Evolutionary conservation across 2,113 vertebrate genomes (phyloP).

Genomic region (rabbit (Oryctolagus cuniculus)): mOryCun1.1 NC_091438.1:163112501-163113000

Average conservation of each 20-base stretch:
- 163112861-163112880: fast-evolving
- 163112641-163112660: constrained; percentile 97
- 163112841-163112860: fast-evolving
- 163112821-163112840: fast-evolving
- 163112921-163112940: background rate
- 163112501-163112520: constrained; percentile 84
- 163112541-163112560: constrained; percentile 89
- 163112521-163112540: constrained; percentile 89
- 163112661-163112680: constrained; percentile 87
- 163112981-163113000: too few species aligned
- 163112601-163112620: constrained; percentile 96
- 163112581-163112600: constrained; percentile 95
- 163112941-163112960: background rate
- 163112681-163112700: constrained; percentile 89
- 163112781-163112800: constrained; percentile 35
- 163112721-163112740: constrained; percentile 83
- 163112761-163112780: constrained; percentile 74
- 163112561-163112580: constrained; percentile 93
- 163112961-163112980: too few species aligned
- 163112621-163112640: constrained; percentile 96
- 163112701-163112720: constrained; percentile 80
- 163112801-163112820: background rate
- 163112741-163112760: constrained; percentile 82
- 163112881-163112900: fast-evolving
- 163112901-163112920: fast-evolving